These are phyloP conservation scores for Morpho achilles DNA, from an alignment of 2,888 invertebrate genomes.

Conservation along the genomic window DNA sequence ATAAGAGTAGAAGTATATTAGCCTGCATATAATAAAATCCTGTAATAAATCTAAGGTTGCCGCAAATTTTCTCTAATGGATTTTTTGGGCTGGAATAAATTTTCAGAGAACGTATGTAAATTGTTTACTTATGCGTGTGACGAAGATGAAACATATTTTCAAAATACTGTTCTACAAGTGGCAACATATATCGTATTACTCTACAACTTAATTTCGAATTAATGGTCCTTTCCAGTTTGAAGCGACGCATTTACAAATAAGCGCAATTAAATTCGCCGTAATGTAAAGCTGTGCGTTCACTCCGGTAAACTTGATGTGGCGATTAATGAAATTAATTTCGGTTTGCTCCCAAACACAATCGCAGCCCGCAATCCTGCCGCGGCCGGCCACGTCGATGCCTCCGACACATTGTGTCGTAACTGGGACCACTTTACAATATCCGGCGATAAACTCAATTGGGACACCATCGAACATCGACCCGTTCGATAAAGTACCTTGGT, in stretches of 20 bases:
- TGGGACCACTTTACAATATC: constrained; percentile 74
- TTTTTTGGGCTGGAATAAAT: no score
- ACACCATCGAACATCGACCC: constrained; percentile 35
- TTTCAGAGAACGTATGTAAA: no score
- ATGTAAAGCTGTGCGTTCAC: constrained; percentile 15
- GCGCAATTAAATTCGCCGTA: constrained; percentile 14
- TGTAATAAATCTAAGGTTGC: no score
- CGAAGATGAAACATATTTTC: no score
- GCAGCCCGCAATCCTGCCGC: constrained; percentile 41
- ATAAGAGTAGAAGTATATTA: no score
- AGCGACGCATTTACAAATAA: constrained; percentile 15
- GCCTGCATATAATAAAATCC: no score
- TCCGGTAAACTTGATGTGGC: constrained; percentile 24
- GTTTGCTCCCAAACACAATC: constrained; percentile 33
- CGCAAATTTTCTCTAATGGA: no score
- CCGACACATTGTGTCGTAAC: constrained; percentile 59
- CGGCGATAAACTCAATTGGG: constrained; percentile 73
- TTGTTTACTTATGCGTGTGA: no score
- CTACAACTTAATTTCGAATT: constrained; percentile 23
- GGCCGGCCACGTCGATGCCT: constrained; percentile 54
- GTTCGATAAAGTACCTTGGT: constrained; percentile 45
- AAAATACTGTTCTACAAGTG: no score
- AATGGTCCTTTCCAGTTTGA: constrained; percentile 17
- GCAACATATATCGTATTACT: no score
- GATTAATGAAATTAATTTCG: constrained; percentile 36